Evolutionary conservation across 1,140 invertebrate species (phyloP).

Genomic region (Achatina immaculata): DNA sequence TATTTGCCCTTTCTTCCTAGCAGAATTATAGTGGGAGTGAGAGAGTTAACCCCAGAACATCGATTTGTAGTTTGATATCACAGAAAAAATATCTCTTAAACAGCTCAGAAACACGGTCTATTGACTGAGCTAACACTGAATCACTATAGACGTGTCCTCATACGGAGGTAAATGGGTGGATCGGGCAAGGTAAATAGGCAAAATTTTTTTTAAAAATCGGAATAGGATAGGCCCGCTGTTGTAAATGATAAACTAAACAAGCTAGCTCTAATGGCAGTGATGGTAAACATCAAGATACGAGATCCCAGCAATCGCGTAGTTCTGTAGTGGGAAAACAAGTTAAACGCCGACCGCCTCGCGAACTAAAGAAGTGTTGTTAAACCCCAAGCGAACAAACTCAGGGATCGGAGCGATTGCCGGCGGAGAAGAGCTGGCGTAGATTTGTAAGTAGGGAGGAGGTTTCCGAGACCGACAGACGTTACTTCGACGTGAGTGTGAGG

Average conservation of each 20-base stretch:
- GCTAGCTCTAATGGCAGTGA: not conserved
- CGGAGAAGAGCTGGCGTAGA: not conserved
- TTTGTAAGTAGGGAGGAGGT: not conserved
- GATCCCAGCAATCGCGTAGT: not conserved
- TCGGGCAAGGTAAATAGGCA: not conserved
- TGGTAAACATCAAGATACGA: not conserved
- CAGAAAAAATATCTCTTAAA: no score
- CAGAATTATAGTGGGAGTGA: no score
- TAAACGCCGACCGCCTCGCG: not conserved
- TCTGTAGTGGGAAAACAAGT: not conserved
- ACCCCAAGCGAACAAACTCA: not conserved
- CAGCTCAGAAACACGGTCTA: no score
- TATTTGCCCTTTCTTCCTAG: no score
- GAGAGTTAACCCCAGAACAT: no score
- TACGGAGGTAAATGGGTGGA: not conserved
- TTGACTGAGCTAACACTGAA: not conserved
- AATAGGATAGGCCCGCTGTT: not conserved
- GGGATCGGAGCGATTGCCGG: not conserved
- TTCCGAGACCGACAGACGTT: not conserved
- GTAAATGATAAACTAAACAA: conserved; percentile 1
- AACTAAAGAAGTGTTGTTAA: not conserved
- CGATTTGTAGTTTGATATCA: no score
- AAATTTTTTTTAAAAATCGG: no score
- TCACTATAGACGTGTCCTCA: no score
- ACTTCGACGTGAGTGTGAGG: conserved; percentile 2